Evolutionary conservation across 1,140 invertebrate species (phyloP).

Genomic region (Brachionus koreanus): DNA sequence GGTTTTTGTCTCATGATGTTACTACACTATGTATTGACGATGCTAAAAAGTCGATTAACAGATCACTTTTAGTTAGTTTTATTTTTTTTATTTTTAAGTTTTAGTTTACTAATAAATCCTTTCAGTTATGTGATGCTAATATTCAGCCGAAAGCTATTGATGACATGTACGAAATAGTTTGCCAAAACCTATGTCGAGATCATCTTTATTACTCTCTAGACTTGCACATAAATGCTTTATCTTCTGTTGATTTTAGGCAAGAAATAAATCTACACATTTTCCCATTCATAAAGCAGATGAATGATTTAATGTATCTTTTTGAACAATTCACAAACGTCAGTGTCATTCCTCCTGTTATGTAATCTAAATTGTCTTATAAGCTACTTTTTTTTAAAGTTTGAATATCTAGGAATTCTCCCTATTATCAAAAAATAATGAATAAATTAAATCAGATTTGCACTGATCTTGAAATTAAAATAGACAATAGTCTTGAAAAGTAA

Average conservation of each 20-base stretch:
- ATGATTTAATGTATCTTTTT: constrained; percentile 42
- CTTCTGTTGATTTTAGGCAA: constrained; percentile 4
- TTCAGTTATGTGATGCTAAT: background rate
- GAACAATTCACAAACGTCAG: constrained; percentile 26
- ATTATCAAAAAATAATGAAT: constrained; percentile 34
- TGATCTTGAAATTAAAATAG: constrained; percentile 84
- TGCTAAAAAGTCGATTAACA: constrained; percentile 29
- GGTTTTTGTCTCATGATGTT: constrained; percentile 37
- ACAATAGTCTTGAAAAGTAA: constrained; percentile 75
- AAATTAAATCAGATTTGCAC: constrained; percentile 68
- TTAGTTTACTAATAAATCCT: background rate
- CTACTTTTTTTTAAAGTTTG: background rate
- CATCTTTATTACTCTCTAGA: constrained; percentile 36
- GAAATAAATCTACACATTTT: constrained; percentile 32
- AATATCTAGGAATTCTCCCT: background rate
- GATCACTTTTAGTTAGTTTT: background rate
- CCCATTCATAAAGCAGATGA: constrained; percentile 28
- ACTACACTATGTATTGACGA: constrained; percentile 36
- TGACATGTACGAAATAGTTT: constrained; percentile 29
- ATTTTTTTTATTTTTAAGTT: background rate
- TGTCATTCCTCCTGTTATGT: constrained; percentile 19
- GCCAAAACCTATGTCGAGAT: constrained; percentile 3
- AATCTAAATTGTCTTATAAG: background rate
- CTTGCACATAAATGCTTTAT: constrained; percentile 32
- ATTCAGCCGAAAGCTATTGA: constrained; percentile 1